Evolutionary conservation across 2,113 vertebrate genomes (phyloP), one percentile per base, ranked within the genome.

Genomic region (Clupea harengus): DNA sequence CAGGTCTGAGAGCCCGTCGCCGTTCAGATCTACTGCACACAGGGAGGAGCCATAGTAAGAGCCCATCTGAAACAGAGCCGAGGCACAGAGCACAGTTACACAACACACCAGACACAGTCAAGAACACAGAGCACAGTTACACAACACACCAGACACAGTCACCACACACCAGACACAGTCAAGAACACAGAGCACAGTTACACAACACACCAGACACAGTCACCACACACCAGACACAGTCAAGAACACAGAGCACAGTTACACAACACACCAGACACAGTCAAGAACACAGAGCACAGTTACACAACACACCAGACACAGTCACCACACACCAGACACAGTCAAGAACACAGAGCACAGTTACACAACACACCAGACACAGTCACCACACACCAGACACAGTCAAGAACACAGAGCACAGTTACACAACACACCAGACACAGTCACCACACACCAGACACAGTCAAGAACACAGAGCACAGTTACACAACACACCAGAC

Each of bases 41-140:
- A 99, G 96, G 96, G 98, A 98, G 95, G 98, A 99, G 96, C 98
- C 98, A 97, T 99, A 99, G 97, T 99, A 99, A 96, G 98, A 99
- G 95, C 98, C 98, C 98, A 99, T 97, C 98, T 99, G 97, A 91
- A 98, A 98, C 94, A 96, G 96, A 97, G 95, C 94, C 96, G 96
- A 97, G 95, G 96, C 93, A 95, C 93, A 98, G 93, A 97, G 95
- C 92, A 92, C 94, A 96, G 39, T 39, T 39, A 39, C 39, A 39
- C 39, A 39, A 2, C 39, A 39, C 39, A 39, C 39, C 39, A 39
- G 39, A 39, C 39, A 39, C 39, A 39, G n/a, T n/a, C n/a, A n/a
- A n/a, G n/a, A n/a, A 64, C 57, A 32, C 67, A 75, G 17, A 75
- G 17, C n/a, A n/a, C n/a, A n/a, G 39, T 39, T 39, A 39, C 39